phyloP scores from a whole-genome alignment of 2,888 invertebrate genomes.

The Harpalus rubripes region DNA sequence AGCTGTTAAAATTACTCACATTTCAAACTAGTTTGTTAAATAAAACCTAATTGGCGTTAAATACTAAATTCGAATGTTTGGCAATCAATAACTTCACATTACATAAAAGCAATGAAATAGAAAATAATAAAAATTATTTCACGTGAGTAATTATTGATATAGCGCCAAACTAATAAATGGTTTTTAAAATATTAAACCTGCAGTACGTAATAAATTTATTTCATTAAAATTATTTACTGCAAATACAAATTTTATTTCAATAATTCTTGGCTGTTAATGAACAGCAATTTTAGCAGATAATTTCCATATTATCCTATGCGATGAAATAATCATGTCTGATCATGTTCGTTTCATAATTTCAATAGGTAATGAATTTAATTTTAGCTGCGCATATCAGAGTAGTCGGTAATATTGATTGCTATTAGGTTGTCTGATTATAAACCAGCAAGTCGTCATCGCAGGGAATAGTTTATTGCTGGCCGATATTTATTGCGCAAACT shows the following conservation, averaged over 20 bases:
- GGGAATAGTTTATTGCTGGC: not conserved
- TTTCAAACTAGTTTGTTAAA: no score
- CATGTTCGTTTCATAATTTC: slow-evolving; percentile 39
- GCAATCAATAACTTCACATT: not conserved
- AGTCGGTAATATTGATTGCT: slow-evolving; percentile 32
- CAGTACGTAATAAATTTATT: not conserved
- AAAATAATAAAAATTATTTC: not conserved
- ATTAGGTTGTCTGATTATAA: slow-evolving; percentile 27
- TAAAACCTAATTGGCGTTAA: no score
- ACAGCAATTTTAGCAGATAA: not conserved
- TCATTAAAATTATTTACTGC: not conserved
- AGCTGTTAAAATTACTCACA: no score
- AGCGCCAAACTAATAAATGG: not conserved
- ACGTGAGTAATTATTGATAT: not conserved
- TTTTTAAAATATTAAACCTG: not conserved
- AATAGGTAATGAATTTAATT: slow-evolving; percentile 52
- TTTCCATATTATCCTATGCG: slow-evolving; percentile 2
- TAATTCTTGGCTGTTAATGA: not conserved
- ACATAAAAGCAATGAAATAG: not conserved
- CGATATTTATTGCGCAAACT: slow-evolving; percentile 8
- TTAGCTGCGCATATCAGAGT: slow-evolving; percentile 30
- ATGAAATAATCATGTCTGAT: not conserved
- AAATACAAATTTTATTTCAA: not conserved
- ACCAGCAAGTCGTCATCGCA: slow-evolving; percentile 22
- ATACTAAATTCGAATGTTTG: no score